Evolutionary conservation across 2,888 invertebrate species (phyloP).

Genomic region (Platerodrilus igneus): DNA sequence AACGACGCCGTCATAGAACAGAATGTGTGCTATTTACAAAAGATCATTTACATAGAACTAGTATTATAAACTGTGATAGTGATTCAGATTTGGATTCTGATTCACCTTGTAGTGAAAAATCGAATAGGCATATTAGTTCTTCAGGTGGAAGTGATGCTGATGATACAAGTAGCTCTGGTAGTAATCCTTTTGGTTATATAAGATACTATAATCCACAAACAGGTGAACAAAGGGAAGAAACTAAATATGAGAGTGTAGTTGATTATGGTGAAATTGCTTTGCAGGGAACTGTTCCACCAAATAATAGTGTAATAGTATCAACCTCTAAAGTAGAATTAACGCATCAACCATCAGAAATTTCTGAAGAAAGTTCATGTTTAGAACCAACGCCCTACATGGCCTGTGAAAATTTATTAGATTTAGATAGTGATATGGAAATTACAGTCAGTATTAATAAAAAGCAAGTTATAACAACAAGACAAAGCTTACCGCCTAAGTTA

Average conservation of each 20-base stretch:
- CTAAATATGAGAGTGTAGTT: slow-evolving; percentile 50
- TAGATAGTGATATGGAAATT: slow-evolving; percentile 58
- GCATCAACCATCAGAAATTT: slow-evolving; percentile 50
- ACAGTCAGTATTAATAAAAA: slow-evolving; percentile 36
- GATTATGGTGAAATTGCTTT: slow-evolving; percentile 45
- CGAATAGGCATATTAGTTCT: too few species aligned
- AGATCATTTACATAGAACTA: slow-evolving; percentile 36
- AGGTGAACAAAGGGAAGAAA: slow-evolving; percentile 44
- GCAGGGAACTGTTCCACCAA: slow-evolving; percentile 28
- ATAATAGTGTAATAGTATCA: slow-evolving; percentile 44
- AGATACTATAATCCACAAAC: slow-evolving; percentile 58
- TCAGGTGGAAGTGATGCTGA: slow-evolving; percentile 49
- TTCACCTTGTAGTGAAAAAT: slow-evolving; percentile 45
- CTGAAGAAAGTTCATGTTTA: slow-evolving; percentile 58
- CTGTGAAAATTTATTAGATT: slow-evolving; percentile 64
- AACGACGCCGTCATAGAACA: slow-evolving; percentile 51
- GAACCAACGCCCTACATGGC: slow-evolving; percentile 56
- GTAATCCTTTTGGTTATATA: slow-evolving; percentile 63
- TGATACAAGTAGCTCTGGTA: slow-evolving; percentile 55
- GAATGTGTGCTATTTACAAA: slow-evolving; percentile 46
- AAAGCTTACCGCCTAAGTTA: slow-evolving; percentile 64
- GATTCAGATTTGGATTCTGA: slow-evolving; percentile 46
- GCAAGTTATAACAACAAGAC: slow-evolving; percentile 49
- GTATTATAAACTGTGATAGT: slow-evolving; percentile 43
- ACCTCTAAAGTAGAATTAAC: slow-evolving; percentile 48